Evolutionary conservation across 2,888 invertebrate genomes (phyloP), one percentile per base, ranked within the genome.

Genomic region (Saturnia japonica): DNA sequence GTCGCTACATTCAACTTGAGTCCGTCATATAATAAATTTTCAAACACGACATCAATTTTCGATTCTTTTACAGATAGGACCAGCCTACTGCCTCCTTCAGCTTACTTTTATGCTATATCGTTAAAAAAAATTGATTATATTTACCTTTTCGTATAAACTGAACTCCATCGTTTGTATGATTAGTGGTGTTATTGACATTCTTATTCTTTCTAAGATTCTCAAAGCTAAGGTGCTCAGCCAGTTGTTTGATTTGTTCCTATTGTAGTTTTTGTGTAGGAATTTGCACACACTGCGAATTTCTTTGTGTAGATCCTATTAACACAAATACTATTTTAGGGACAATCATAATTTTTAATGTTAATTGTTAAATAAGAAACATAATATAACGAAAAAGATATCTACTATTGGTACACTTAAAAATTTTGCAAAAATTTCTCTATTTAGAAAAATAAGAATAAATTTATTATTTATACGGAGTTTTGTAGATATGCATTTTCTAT

Each of bases 201-300:
- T 94, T 93, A 81, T 96, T 96, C 34, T 92, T 90, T 76, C 91
- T 91, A 83, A 96, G 94, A 72, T 85, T 95, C 25, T 94, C 90
- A 79, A 96, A 96, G 75, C 94, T 95, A 69, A 96, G 94, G 76
- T 96, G 95, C 0, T 91, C 80, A 0, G 91, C 88, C 40, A 96
- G 85, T 0, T 77, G 68, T 11, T 85, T 75, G 8, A 95, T 80
- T 74, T 95, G 86, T 0, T 88, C 86, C 0, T 91, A 0, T 89
- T 83, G 70, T 93, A 93, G 64, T 83, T 74, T 62, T 84, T 88
- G 0, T 91, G 90, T 8, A 96, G 83, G 82, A 96, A 96, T 22
- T 88, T 77, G 71, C 94, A 91, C 19, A 95, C 88, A 11, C 85
- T 85, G 16, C 79, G 85, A 19, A 96, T 94, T 78, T 95, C 91